Evolutionary conservation across 2,888 invertebrate genomes (phyloP).

Genomic region (Parascotia fuliginaria): DNA sequence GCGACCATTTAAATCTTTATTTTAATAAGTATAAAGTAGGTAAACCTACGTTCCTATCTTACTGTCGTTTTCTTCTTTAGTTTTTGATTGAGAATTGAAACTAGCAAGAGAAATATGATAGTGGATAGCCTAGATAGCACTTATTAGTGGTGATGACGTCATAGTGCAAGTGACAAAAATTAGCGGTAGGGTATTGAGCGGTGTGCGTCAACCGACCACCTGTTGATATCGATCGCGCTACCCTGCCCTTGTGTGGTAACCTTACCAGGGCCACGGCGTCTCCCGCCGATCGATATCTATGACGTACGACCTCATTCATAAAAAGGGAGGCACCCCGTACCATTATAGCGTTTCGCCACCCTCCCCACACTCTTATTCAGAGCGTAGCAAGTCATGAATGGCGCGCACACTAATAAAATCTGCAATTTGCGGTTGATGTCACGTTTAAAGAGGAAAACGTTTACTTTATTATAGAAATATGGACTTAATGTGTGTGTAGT

Average conservation of each 20-base stretch:
- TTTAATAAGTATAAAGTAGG: too few relatives aligned
- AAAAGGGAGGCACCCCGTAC: constrained; percentile 68
- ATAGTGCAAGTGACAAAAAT: constrained; percentile 62
- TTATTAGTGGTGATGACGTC: constrained; percentile 55
- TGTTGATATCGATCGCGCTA: constrained; percentile 68
- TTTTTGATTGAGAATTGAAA: too few relatives aligned
- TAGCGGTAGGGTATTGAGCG: constrained; percentile 51
- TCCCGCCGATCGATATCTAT: constrained; percentile 71
- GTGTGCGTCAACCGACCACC: constrained; percentile 75
- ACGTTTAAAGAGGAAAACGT: constrained; percentile 29
- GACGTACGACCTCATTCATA: constrained; percentile 84
- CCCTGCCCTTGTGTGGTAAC: constrained; percentile 77
- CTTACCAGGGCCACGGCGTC: constrained; percentile 54
- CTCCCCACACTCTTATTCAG: constrained; percentile 55
- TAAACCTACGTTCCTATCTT: too few relatives aligned
- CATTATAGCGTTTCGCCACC: constrained; percentile 36
- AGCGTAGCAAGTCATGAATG: constrained; percentile 73
- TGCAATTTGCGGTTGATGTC: constrained; percentile 41
- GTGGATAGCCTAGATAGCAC: background rate
- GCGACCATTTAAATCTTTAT: too few relatives aligned
- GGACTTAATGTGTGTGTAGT: constrained; percentile 17
- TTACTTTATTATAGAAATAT: constrained; percentile 26
- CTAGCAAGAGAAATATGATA: too few relatives aligned
- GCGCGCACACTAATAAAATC: constrained; percentile 57
- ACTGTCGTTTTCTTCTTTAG: too few relatives aligned